Percentiles rank a stretch among this genome's conserved stretches.
Evolutionary conservation across 2,888 invertebrate genomes (phyloP).

Genomic region (Nemurella pictetii): DNA sequence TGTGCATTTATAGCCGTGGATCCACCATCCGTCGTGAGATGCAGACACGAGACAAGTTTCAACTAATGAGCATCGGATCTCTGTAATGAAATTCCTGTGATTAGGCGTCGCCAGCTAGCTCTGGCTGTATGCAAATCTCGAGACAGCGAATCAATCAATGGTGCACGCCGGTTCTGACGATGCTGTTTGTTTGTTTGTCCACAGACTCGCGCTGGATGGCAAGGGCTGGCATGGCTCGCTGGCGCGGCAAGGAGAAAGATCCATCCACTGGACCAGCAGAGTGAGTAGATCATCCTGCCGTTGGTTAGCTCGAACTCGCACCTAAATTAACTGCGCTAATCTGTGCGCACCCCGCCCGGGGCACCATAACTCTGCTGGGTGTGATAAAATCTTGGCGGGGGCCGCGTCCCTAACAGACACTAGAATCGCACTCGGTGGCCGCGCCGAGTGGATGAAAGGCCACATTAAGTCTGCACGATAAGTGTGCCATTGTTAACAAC

Average conservation of each 20-base stretch:
- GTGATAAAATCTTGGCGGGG: not conserved
- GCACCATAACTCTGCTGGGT: not conserved
- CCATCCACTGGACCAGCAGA: constrained; percentile 62
- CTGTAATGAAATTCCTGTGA: not conserved
- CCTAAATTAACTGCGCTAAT: not conserved
- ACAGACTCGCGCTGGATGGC: constrained; percentile 58
- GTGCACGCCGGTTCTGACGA: not conserved
- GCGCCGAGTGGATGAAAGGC: not conserved
- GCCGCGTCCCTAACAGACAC: not conserved
- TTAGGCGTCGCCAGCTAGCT: not conserved
- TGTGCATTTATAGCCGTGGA: not conserved
- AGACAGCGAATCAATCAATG: not conserved
- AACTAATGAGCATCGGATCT: not conserved
- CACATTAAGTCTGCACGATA: not conserved
- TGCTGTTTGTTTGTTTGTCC: not conserved
- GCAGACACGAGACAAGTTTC: not conserved
- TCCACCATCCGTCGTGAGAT: not conserved
- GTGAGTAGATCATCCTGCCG: constrained; percentile 57
- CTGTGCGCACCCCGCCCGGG: not conserved
- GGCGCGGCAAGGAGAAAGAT: constrained; percentile 72
- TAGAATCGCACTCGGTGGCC: not conserved
- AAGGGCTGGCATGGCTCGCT: constrained; percentile 73
- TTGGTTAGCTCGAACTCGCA: not conserved
- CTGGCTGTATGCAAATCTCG: not conserved
- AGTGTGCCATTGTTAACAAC: not conserved